These are phyloP conservation scores for Calyptommatus sinebrachiatus DNA, from an alignment of 2,113 vertebrate genomes.

Conservation along the genomic window DNA sequence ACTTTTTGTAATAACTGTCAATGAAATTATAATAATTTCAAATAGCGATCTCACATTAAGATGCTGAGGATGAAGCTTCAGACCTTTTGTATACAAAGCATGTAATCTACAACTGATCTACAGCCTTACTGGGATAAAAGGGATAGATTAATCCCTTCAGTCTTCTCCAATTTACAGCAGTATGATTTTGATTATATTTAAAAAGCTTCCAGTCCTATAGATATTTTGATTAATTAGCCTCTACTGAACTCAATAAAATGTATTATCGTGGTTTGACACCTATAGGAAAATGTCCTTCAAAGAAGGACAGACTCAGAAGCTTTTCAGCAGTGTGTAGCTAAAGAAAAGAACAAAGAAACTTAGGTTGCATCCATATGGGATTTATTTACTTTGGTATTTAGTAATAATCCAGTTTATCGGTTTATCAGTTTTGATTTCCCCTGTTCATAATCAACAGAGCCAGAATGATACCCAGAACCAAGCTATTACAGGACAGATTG, in stretches of 20 bases:
- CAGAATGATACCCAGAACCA: too few relatives aligned
- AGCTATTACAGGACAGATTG: too few relatives aligned
- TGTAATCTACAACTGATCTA: background rate
- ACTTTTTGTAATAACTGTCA: background rate
- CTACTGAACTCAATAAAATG: conserved; percentile 12
- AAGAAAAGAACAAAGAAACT: background rate
- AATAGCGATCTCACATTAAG: background rate
- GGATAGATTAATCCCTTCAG: background rate
- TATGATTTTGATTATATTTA: conserved; percentile 16
- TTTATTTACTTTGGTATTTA: too few relatives aligned
- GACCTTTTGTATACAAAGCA: background rate
- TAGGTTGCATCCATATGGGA: background rate
- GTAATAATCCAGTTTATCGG: too few relatives aligned
- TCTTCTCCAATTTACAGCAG: background rate
- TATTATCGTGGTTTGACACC: background rate
- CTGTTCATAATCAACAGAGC: too few relatives aligned
- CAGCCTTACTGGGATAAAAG: background rate
- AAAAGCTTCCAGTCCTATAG: background rate
- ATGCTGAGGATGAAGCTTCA: background rate
- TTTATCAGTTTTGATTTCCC: too few relatives aligned
- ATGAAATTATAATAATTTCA: background rate
- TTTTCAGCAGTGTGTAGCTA: conserved; percentile 8
- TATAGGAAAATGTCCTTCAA: conserved; percentile 4
- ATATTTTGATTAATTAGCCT: conserved; percentile 3
- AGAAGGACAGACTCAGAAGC: background rate